These are phyloP conservation scores for Hybognathus amarus DNA, from an alignment of 2,797 vertebrate genomes.

Conservation along the genomic window DNA sequence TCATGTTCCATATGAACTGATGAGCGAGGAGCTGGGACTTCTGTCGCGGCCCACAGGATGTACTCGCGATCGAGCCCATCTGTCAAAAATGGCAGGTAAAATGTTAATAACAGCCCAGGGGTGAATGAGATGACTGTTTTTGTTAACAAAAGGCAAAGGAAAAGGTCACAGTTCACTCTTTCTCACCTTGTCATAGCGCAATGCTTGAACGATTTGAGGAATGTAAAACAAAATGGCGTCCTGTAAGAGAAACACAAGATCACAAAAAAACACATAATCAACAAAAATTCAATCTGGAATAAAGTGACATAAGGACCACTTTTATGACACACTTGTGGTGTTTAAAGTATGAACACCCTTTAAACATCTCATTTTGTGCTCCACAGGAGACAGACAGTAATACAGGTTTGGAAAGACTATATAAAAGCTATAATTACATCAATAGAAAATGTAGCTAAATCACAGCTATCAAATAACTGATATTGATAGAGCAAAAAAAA, in stretches of 20 bases:
- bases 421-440: not conserved
- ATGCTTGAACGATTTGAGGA: constrained; percentile 96
- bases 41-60: constrained; percentile 95
- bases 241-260: constrained; percentile 66
- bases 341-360: not conserved
- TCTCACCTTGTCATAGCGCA: constrained; percentile 96
- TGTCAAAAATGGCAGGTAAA: constrained; percentile 60
- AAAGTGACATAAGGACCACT: not conserved
- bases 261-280: not conserved
- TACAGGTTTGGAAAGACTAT: not conserved
- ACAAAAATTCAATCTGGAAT: not conserved
- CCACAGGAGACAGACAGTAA: not conserved
- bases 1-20: constrained; percentile 99
- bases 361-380: not conserved
- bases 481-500: not conserved
- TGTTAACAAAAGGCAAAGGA: not conserved
- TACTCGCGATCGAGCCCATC: constrained; percentile 98
- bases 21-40: constrained; percentile 96
- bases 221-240: constrained; percentile 99
- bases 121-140: constrained; percentile 1
- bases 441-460: not conserved
- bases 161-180: constrained; percentile 6
- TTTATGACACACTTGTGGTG: too few relatives aligned
- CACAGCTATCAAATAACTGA: not conserved
- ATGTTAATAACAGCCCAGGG: constrained; percentile 9